Evolutionary conservation across 2,797 vertebrate species (phyloP), one percentile per base, ranked within the genome.

Genomic region (Lepilemur ruficaudatus): DNA sequence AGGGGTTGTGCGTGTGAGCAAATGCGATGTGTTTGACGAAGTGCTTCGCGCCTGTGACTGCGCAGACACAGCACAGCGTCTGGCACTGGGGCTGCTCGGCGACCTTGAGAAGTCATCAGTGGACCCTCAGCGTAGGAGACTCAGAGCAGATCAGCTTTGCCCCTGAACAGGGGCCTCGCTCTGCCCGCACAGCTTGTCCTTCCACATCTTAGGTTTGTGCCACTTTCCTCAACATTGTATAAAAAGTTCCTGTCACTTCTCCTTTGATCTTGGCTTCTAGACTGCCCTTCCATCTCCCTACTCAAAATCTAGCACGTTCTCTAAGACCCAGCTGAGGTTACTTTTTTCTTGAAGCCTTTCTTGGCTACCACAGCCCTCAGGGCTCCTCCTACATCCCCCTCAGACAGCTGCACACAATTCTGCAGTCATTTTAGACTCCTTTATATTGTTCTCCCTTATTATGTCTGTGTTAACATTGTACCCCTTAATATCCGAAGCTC

Each of bases 101-200:
- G 96, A 93, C 94, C 93, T 96, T 91, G 61, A 91, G 22, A 7
- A 61, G 55, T 96, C 46, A 22, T 59, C 30, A 9, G 28, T 8
- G 28, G 43, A 30, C 43, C 23, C 65, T 52, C 7, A 18, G 11
- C 7, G 1, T 38, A 8, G 9, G 23, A 63, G 28, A 52, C 32
- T 55, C 81, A 32, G 14, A 32, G 59, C 5, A 48, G 52, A 52
- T 30, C 18, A 7, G 20, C 25, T 83, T 87, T 65, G 38, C 23
- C 48, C 67, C 69, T 79, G 52, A 92, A 61, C 7, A 41, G 35
- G 8, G 23, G 1, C 13, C 22, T 17, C 10, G 30, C 20, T 52
- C 59, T n/a, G 1, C 35, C 76, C 10, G n/a, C 43, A 48, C 18
- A 32, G 30, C 20, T 70, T 65, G 1, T 9, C 32, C 73, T 38